Evolutionary conservation across 2,888 invertebrate species (phyloP), one percentile per base, ranked within the genome.

Genomic region (Temnothorax unifasciatus): DNA sequence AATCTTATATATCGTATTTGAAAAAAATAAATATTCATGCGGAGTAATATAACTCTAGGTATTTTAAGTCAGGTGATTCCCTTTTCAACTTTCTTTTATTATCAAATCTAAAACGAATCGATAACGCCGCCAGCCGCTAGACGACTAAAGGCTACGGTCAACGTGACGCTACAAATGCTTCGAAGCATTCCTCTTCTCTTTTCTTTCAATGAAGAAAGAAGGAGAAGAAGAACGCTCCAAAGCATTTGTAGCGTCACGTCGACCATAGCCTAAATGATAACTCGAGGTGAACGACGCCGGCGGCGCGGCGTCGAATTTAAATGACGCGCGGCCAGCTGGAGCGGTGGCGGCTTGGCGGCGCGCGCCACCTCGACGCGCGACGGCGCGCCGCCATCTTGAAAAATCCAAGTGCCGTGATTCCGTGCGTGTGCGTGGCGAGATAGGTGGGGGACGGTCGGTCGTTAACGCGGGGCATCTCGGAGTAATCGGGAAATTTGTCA

Each of bases 361-460:
- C 61, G 54, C 18, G 59, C 44, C 5, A 34, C 34, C 34, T 34
- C 34, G 34, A 34, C 34, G 34, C 34, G 3, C 34, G 34, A 34
- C 95, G 95, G 95, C 95, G 95, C 95, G 96, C 96, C 96, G 96
- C 96, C 96, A 96, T 96, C 96, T 96, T 96, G 96, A 96, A 96
- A 96, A 95, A 96, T 96, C 96, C 95, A 96, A 96, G 96, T 96
- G 96, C 96, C 88, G 96, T 96, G 93, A 93, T 93, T 93, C 93
- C 92, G 93, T 93, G 93, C 93, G 93, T 92, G 93, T 93, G 93
- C 92, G 93, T 93, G 93, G 92, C 92, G 92, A 92, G 92, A 92
- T 92, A 93, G 92, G 93, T 94, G 93, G 93, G 94, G 94, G 93
- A 92, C 92, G 91, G 90, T 92, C 91, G 93, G 91, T 92, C 91